Percentiles rank a stretch among this genome's conserved stretches.
Conservation (phyloP, 2,797 vertebrate genomes). For the Apogon hyalosoma region DNA sequence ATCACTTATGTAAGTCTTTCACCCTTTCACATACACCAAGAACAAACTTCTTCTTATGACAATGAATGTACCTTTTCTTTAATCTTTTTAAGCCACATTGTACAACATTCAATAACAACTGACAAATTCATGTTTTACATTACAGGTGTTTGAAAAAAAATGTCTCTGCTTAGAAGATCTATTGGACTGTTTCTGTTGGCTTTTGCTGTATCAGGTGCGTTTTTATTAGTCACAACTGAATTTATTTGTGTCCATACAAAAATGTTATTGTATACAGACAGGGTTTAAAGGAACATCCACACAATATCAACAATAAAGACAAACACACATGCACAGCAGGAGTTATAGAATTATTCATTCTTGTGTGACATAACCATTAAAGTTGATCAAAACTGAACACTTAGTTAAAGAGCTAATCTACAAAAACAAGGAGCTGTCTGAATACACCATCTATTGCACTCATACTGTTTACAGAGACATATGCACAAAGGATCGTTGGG, state of each 20-base stretch:
- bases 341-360: too few species aligned
- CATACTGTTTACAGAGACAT: conserved; percentile 46
- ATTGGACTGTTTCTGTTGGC: conserved; percentile 63
- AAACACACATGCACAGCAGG: too few species aligned
- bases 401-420: background rate
- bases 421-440: too few species aligned
- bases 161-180: conserved; percentile 49
- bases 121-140: conserved; percentile 28
- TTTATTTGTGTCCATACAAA: too few species aligned
- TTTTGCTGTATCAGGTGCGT: conserved; percentile 66
- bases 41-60: too few species aligned
- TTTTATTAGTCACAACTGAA: background rate
- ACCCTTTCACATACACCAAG: background rate
- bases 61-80: too few species aligned
- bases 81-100: background rate
- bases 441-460: background rate
- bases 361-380: too few species aligned
- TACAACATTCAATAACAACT: background rate
- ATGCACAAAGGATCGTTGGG: conserved; percentile 79
- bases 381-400: too few species aligned
- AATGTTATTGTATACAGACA: too few species aligned
- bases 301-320: too few species aligned
- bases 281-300: too few species aligned
- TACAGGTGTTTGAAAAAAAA: conserved; percentile 60
- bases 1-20: background rate